Conservation (phyloP, 2,888 invertebrate genomes). For the Drosophila leonis region DNA sequence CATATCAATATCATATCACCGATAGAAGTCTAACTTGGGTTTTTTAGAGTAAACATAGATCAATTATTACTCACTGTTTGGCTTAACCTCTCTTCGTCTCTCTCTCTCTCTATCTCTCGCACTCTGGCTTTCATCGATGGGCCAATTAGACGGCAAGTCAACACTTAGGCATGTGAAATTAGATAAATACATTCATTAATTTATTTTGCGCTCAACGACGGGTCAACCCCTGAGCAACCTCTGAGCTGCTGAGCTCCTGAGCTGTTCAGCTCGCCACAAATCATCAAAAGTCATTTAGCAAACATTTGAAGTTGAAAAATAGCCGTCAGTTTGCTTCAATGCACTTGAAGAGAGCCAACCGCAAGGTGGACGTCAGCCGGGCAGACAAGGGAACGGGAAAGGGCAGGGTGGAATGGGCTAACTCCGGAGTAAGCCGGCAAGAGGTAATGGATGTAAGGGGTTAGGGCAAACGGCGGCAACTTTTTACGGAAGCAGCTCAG, state of each 20-base stretch:
- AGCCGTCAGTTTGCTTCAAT: constrained; percentile 82
- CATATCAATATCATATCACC: not conserved
- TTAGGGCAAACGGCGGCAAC: constrained; percentile 61
- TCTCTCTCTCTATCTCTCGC: not conserved
- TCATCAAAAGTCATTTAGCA: constrained; percentile 83
- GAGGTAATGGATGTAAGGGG: constrained; percentile 21
- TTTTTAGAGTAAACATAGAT: not conserved
- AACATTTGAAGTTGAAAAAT: constrained; percentile 83
- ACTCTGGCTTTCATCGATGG: constrained; percentile 34
- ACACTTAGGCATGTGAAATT: constrained; percentile 70
- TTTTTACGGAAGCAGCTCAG: constrained; percentile 79
- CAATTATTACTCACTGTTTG: not conserved
- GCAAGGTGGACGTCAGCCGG: constrained; percentile 50
- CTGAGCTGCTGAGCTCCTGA: constrained; percentile 14
- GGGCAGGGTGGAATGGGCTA: constrained; percentile 1
- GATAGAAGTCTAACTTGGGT: not conserved
- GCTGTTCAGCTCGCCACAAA: constrained; percentile 68
- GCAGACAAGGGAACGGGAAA: not conserved
- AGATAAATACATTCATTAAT: constrained; percentile 81
- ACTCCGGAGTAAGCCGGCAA: constrained; percentile 10
- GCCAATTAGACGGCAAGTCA: constrained; percentile 76
- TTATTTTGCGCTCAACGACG: constrained; percentile 66
- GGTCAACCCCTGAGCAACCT: constrained; percentile 51
- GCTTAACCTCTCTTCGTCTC: not conserved
- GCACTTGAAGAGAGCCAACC: constrained; percentile 79